A percentile compares a stretch with the other conserved stretches of the same genome.
Evolutionary conservation across 1,140 invertebrate species (phyloP).

Genomic region (Helicoverpa zea): DNA sequence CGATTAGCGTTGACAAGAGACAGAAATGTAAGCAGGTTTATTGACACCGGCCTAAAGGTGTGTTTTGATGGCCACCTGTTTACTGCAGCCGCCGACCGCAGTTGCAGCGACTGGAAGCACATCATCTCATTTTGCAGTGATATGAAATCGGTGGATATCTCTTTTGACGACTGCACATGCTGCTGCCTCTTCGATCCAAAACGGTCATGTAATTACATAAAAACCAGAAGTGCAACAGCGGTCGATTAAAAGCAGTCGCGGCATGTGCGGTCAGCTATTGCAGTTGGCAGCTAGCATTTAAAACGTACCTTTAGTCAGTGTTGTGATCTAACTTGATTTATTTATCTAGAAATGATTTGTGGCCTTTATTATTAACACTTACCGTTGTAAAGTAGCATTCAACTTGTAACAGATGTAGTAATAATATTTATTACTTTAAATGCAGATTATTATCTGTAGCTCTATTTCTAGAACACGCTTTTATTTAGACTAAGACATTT

Average conservation of each 20-base stretch:
- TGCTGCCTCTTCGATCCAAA: too few species aligned
- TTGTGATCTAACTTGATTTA: slow-evolving; percentile 14
- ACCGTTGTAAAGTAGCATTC: not conserved
- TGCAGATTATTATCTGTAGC: not conserved
- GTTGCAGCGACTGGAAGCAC: too few species aligned
- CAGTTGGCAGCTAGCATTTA: too few species aligned
- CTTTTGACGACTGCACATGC: too few species aligned
- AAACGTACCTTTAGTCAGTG: not conserved
- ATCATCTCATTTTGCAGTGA: too few species aligned
- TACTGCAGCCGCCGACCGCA: too few species aligned
- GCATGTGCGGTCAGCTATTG: too few species aligned
- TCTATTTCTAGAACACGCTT: not conserved
- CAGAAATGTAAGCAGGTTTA: slow-evolving; percentile 8
- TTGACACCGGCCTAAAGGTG: slow-evolving; percentile 1
- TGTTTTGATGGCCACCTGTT: too few species aligned
- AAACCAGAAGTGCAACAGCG: too few species aligned
- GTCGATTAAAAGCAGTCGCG: too few species aligned
- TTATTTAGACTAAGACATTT: not conserved
- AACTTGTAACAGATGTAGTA: not conserved
- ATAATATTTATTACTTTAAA: not conserved
- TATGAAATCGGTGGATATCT: too few species aligned
- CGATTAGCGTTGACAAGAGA: slow-evolving; percentile 17
- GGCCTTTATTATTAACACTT: slow-evolving; percentile 1
- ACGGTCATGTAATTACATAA: too few species aligned
- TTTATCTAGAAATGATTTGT: not conserved